A percentile compares a stretch with the other conserved stretches of the same genome.
Evolutionary conservation across 2,113 vertebrate species (phyloP).

Genomic region (Austrofundulus limnaeus): DNA sequence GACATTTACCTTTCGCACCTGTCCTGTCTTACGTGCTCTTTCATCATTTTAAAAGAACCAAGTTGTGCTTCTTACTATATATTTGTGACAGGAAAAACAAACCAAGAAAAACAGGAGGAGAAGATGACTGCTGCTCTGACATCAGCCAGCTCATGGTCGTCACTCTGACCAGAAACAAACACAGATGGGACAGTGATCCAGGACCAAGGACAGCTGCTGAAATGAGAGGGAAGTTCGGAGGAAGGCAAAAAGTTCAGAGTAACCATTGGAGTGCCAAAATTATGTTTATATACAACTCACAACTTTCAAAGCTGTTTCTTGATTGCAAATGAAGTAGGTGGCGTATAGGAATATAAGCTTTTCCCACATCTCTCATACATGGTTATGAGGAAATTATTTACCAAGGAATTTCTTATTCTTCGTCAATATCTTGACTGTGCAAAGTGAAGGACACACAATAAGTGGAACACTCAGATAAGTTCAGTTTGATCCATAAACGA

Average conservation of each 20-base stretch:
- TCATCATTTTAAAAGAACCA: slow-evolving; percentile 13
- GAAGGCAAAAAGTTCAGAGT: slow-evolving; percentile 7
- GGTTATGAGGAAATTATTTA: too few relatives aligned
- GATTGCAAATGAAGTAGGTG: too few relatives aligned
- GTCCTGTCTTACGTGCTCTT: slow-evolving; percentile 6
- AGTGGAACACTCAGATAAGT: too few relatives aligned
- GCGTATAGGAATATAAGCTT: too few relatives aligned
- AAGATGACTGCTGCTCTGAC: slow-evolving; percentile 11
- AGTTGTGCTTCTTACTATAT: slow-evolving; percentile 14
- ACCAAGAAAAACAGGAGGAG: not conserved
- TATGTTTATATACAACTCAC: too few relatives aligned
- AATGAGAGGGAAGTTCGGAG: slow-evolving; percentile 33
- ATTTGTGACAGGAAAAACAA: slow-evolving; percentile 29
- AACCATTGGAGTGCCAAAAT: slow-evolving; percentile 7
- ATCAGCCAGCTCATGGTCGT: slow-evolving; percentile 17
- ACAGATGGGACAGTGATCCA: slow-evolving; percentile 32
- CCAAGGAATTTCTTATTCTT: too few relatives aligned
- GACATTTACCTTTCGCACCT: slow-evolving; percentile 18
- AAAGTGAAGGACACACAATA: too few relatives aligned
- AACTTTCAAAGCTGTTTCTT: too few relatives aligned
- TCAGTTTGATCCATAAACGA: too few relatives aligned
- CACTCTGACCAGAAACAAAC: slow-evolving; percentile 17
- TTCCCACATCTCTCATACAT: too few relatives aligned
- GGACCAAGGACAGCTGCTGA: slow-evolving; percentile 38
- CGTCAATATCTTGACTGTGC: too few relatives aligned